Base-by-base conservation (phyloP, 2,797 vertebrate species). In the Lepidocolaptes lacrymiger region DNA sequence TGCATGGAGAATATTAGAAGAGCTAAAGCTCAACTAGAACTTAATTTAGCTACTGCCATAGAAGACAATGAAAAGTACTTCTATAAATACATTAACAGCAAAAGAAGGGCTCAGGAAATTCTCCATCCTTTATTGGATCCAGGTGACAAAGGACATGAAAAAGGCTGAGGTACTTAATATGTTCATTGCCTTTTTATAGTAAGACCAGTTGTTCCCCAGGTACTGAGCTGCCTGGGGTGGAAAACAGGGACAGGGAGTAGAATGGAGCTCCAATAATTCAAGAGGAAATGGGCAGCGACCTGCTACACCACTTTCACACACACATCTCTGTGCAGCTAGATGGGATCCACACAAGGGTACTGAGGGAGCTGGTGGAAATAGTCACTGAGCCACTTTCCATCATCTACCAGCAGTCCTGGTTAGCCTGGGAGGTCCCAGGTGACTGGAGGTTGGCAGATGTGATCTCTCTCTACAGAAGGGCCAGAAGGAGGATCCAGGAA, bases 271-370 rank as follows among this genome's bases (percentile, higher is more conserved):
- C 4, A 8, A 14, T 49, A 46, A 12, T 46, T 51, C 2, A 41
- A 3, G 9, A 15, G 28, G 12, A 39, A 20, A 7, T 27, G 9
- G 14, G 39, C 46, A 62, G 21, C 0, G 0, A 44, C 14, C 5
- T 64, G 10, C 26, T n/a, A 18, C 12, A 6, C 23, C 41, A 24
- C 27, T 36, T 48, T 54, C 46, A 41, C 14, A 34, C 22, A 12
- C 12, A 12, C 21, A 17, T 1, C 9, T 27, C 15, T 48, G 2
- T 46, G n/a, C 7, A 37, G 37, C 17, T 7, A 14, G 46, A 30
- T 80, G 27, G 30, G n/a, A 76, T 46, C 36, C 41, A 41, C 23
- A 8, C 9, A 17, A 39, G 14, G 12, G 10, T 51, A 13, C 16
- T 41, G 67, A 59, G 7, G 17, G 12, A 59, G 12, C 14, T n/a